Evolutionary conservation across 2,113 vertebrate species (phyloP), one percentile per base, ranked within the genome.

Genomic region (Anhinga rufa): DNA sequence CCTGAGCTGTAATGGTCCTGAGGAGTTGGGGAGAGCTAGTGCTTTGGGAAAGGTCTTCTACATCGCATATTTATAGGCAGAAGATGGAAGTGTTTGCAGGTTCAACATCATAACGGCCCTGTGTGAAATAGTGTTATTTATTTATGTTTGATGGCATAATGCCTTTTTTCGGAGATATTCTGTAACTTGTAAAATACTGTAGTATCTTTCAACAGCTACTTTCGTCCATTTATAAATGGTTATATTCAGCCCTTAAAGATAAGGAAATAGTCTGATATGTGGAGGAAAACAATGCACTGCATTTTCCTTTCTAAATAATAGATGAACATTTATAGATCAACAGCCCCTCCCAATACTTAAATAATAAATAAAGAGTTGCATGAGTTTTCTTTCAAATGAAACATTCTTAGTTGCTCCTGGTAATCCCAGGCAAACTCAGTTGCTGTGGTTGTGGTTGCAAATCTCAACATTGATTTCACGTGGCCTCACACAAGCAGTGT

Each of bases 241-340:
- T 84, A 55, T 11, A 62, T 79, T 94, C 32, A 68, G 25, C 42
- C 21, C 19, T 79, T 87, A 60, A 61, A 89, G 36, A 69, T 69
- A 86, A 78, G 54, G 54, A 83, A 80, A 69, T 70, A 6, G n/a
- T 71, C 74, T 93, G 74, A 69, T 75, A 49, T 10, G 38, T 42
- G 57, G 62, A 87, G 55, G 54, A 82, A 93, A 87, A 17, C 38
- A 89, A 8, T 3, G 5, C 58, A 36, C 25, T 95, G 38, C 61
- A 79, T 91, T 85, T 91, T 85, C 78, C 82, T 90, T 85, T 79
- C 61, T 90, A 87, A 94, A 91, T 94, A 91, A 94, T 68, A 80
- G 57, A 68, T 91, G 80, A 86, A 66, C 25, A 38, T 61, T 83
- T 77, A 61, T 36, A 79, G 91, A 79, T 88, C 4, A 85, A 71